Evolutionary conservation across 2,888 invertebrate species (phyloP), one percentile per base, ranked within the genome.

Genomic region (Agrilus cyanescens): DNA sequence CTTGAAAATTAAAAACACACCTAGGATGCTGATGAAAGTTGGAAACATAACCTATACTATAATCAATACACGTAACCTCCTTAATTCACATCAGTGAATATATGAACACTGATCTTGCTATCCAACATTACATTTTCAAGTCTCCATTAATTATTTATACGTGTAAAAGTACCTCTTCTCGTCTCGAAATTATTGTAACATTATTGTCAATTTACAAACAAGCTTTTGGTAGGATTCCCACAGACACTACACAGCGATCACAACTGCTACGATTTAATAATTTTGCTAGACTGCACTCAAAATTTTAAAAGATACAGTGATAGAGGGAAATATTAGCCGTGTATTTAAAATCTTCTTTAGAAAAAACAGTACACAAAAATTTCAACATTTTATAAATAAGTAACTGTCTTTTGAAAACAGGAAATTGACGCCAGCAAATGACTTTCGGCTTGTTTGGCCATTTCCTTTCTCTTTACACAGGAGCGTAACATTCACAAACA

Each of bases 11-110:
- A 55, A 56, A 54, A 57, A 72, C 74, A 74, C 71, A 80, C 78
- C 75, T 79, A 79, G 72, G 71, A 79, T 79, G 68, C 77, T 77
- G 72, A 78, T 80, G 73, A 75, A 80, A 75, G 79, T 79, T 66
- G 73, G 73, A 73, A 74, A 74, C 74, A 74, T 74, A 74, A 74
- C 74, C 74, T 72, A 71, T 68, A 62, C 55, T 58, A 58, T 62
- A 61, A 65, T 66, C 65, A 63, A 65, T 65, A 66, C 58, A 57
- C 60, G 53, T 59, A 58, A 50, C 50, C 48, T 51, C 48, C 45
- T 50, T 53, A 57, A 55, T 55, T 55, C 51, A 52, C 50, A 47
- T 49, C 52, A 53, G 50, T 50, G 43, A 46, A 46, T 41, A 44
- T 43, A 35, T 53, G 48, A 48, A 45, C 40, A 38, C 45, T 45